Base-by-base conservation (phyloP, 2,797 vertebrate genomes). In the Hydrocynus forskahlii region DNA sequence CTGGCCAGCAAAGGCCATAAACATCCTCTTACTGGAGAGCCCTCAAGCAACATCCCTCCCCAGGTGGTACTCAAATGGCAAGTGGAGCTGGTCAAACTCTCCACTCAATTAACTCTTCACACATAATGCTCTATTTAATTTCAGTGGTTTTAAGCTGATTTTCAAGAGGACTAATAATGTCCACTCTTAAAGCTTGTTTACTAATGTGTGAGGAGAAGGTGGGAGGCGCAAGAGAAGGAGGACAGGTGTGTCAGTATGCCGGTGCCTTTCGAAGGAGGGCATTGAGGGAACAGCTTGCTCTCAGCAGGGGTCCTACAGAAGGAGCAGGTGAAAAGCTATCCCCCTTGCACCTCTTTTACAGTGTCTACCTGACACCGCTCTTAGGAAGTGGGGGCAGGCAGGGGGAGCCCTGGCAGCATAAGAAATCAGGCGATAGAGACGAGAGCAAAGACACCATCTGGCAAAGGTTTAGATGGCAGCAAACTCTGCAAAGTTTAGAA, bases 301-400 rank as follows among this genome's bases (percentile, higher is more conserved):
- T 92, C 93, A 90, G 91, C 79, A 88, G 92, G 91, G 88, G 91
- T 91, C 89, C 85, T 71, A 35, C 82, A 84, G 89, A 90, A 91
- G 91, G 91, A 90, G 88, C 89, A 92, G 89, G 90, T 92, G 92
- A 93, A 91, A 88, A 91, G 89, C 89, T 92, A 94, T 92, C 90
- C 83, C 90, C 81, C 88, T 91, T 86, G 84, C 88, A 92, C 84
- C 83, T 89, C 86, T 89, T 88, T 88, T 88, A 89, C 86, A 82
- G 87, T 68, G 88, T 91, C 87, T 88, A 94, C 92, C 93, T 89
- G 93, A 94, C 92, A 94, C 93, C 91, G 1, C 74, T 72, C 83
- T 86, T 84, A 77, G 72, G 79, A 48, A 83, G 75, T 64, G 83
- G 80, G 55, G 82, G 76, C 60, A 60, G 64, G 72, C 77, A 75